Percentiles rank a stretch among this genome's conserved stretches.
Conservation (phyloP, 2,797 vertebrate species). For the Apodemus agrarius region DNA sequence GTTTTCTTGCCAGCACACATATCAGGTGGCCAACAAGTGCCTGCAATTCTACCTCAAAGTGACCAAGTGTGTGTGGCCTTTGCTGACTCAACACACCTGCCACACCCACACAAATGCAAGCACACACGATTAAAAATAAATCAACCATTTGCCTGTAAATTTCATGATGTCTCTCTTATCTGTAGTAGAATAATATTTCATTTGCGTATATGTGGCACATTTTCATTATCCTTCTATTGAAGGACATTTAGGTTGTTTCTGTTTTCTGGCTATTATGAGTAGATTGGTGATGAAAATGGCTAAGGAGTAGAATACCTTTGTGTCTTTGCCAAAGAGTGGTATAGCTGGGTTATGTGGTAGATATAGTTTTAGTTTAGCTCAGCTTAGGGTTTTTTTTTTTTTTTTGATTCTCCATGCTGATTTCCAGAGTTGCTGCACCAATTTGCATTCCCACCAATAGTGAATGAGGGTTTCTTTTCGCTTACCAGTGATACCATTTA, state of each 20-base stretch:
- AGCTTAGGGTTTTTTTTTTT: neutral
- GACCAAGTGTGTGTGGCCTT: neutral
- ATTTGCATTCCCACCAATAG: neutral
- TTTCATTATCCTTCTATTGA: neutral
- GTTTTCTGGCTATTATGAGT: neutral
- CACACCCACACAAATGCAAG: neutral
- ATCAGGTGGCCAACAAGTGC: neutral
- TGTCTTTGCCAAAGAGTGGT: neutral
- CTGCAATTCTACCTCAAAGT: neutral
- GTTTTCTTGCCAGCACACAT: neutral
- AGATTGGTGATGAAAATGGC: neutral
- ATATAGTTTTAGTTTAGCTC: neutral
- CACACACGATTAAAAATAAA: neutral
- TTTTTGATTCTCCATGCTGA: neutral
- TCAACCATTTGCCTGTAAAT: neutral
- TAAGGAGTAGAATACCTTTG: neutral
- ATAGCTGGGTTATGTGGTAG: neutral
- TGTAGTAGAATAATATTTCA: neutral
- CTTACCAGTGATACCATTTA: neutral
- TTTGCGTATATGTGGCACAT: neutral
- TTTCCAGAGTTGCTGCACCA: neutral
- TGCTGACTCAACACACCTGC: neutral
- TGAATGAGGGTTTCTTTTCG: neutral
- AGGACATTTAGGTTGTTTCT: neutral
- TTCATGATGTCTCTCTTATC: neutral